Conservation (phyloP, 2,888 invertebrate species). For the Troilus luridus region DNA sequence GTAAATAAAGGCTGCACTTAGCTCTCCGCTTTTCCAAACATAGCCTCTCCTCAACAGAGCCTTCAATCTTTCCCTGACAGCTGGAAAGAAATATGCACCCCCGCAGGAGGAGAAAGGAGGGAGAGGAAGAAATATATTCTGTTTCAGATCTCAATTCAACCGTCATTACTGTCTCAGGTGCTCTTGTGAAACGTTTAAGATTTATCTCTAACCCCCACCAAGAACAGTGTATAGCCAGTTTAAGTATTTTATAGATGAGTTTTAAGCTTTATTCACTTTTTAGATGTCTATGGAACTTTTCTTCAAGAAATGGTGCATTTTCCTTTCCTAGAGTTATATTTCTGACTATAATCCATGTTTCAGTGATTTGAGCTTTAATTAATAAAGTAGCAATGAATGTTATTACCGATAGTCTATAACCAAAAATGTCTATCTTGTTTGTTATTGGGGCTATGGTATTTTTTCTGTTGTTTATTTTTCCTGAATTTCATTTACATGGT, state of each 20-base stretch:
- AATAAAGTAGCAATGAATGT: too few relatives aligned
- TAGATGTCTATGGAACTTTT: too few relatives aligned
- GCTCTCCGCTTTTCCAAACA: conserved; percentile 2
- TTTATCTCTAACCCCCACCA: neutral
- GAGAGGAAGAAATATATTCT: neutral
- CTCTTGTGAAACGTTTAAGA: conserved; percentile 28
- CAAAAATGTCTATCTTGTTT: too few relatives aligned
- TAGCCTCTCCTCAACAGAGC: neutral
- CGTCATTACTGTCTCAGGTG: conserved; percentile 28
- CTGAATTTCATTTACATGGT: too few relatives aligned
- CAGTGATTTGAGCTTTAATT: too few relatives aligned
- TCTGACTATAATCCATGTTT: too few relatives aligned
- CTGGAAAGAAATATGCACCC: conserved; percentile 19
- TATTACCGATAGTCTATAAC: too few relatives aligned
- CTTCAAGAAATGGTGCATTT: too few relatives aligned
- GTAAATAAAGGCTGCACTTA: conserved; percentile 7
- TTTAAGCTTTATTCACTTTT: neutral
- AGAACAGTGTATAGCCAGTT: neutral
- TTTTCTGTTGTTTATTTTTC: too few relatives aligned
- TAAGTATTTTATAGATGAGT: neutral
- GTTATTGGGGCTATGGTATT: too few relatives aligned
- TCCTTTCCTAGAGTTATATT: too few relatives aligned
- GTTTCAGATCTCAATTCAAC: conserved; percentile 35
- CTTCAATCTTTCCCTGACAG: conserved; percentile 45
- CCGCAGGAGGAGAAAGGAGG: conserved; percentile 19